Conservation (phyloP, 2,113 vertebrate genomes). For the Chlamydotis undulata region DNA sequence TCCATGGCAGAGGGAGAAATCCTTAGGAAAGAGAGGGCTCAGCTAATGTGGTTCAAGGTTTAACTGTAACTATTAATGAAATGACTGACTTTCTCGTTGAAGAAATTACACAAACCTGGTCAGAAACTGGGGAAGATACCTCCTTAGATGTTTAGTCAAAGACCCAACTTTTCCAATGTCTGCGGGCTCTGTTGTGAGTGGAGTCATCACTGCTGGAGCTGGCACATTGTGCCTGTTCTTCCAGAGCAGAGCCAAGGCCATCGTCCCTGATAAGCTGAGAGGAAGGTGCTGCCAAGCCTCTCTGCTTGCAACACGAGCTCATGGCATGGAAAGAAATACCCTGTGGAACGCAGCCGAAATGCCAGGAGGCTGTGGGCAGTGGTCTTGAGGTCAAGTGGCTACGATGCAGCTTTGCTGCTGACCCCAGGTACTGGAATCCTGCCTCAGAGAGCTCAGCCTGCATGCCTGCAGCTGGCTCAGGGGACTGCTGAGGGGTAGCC, state of each 20-base stretch:
- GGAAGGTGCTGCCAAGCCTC: not conserved
- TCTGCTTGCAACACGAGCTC: not conserved
- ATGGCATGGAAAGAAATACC: not conserved
- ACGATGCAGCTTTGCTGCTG: not conserved
- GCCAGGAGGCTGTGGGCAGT: not conserved
- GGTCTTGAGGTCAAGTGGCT: not conserved
- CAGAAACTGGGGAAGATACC: not conserved
- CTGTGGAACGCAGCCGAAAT: not conserved
- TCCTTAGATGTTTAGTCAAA: not conserved
- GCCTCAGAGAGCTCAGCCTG: not conserved
- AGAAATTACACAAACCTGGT: not conserved
- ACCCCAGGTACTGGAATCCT: not conserved
- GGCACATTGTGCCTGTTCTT: not conserved
- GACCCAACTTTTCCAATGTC: not conserved
- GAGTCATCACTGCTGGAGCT: not conserved
- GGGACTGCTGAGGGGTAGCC: not conserved
- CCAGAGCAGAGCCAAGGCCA: not conserved
- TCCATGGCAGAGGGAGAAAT: not conserved
- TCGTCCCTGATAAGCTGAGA: fast-evolving
- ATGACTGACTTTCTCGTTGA: not conserved
- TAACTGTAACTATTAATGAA: not conserved
- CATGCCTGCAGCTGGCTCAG: not conserved
- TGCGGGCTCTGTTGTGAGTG: not conserved
- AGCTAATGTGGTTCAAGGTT: not conserved
- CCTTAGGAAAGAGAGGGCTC: not conserved